Evolutionary conservation across 2,797 vertebrate species (phyloP).

Genomic region (Eupleurogrammus muticus): DNA sequence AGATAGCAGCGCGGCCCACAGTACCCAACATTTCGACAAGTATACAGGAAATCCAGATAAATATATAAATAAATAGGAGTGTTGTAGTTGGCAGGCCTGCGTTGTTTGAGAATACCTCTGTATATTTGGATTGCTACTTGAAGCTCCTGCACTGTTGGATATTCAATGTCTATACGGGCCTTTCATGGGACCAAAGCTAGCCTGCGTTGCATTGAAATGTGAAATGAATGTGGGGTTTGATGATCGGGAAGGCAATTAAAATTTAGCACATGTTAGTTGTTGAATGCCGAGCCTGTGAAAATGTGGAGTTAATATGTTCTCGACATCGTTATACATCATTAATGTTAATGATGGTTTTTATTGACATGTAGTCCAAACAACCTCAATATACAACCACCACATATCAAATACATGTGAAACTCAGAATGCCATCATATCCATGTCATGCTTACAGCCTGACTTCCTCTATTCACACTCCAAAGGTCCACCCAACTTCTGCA

Average conservation of each 20-base stretch:
- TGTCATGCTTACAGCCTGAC: neutral
- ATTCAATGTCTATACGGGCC: conserved; percentile 74
- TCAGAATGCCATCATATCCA: neutral
- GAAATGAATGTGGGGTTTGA: conserved; percentile 76
- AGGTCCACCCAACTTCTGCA: conserved; percentile 1
- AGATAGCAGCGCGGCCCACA: conserved; percentile 71
- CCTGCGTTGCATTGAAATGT: conserved; percentile 44
- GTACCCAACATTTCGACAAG: conserved; percentile 76
- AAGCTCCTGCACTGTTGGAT: conserved; percentile 70
- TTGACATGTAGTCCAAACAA: conserved; percentile 23
- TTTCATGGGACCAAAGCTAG: conserved; percentile 71
- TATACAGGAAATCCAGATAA: conserved; percentile 87
- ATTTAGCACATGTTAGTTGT: conserved; percentile 56
- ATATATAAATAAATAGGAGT: conserved; percentile 85
- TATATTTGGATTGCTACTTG: conserved; percentile 84
- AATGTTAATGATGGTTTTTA: conserved; percentile 44
- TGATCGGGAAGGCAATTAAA: conserved; percentile 68
- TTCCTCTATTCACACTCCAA: neutral
- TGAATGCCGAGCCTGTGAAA: conserved; percentile 63
- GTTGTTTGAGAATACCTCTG: conserved; percentile 85
- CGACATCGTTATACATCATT: conserved; percentile 57
- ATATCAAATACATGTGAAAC: conserved; percentile 19
- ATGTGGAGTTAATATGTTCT: conserved; percentile 57
- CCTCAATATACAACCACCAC: conserved; percentile 30
- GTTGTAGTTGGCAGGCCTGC: conserved; percentile 82